Base-by-base conservation (phyloP, 35 echinoderm and acorn worm species). In the Diadema setosum region DNA sequence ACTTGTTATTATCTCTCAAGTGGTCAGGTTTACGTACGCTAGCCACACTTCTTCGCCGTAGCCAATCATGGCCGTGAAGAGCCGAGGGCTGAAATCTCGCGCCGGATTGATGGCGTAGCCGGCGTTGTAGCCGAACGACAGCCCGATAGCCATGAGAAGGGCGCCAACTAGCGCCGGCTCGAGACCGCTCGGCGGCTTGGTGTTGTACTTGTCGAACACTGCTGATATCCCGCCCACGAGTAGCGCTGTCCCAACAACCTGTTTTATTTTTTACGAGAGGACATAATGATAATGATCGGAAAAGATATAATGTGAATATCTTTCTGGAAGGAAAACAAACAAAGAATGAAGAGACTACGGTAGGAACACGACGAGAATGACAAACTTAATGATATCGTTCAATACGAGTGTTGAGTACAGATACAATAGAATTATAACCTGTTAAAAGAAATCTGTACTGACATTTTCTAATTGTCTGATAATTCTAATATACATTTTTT, bases 201-300 rank as follows among this genome's bases (percentile, higher is more conserved):
- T 81, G 49, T 97, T 97, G 14, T 76, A 42, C 41, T 90, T 85
- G 52, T 97, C 95, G 33, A 92, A 91, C 49, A 94, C 85, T 0
- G 95, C 95, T 17, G 91, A 56, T 42, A 96, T 96, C 52, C 94
- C 87, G 3, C 45, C 94, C 31, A 92, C 55, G 7, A 97, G 70
- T 17, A 97, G 87, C 12, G 91, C 91, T 5, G 91, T 88, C 33
- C 87, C 91, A 36, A 93, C 83, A 18, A 97, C 70, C 95, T 97
- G 45, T 33, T 12, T 2, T 20, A 32, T 12, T 70, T 70, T 18
- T 29, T 29, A 4, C 35, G 40, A 78, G 18, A 36, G 35, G 8
- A 20, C 29, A 30, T 33, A 36, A 18, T 78, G 2, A 26, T n/a
- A n/a, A 8, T n/a, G 11, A 14, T 24, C 11, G 8, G 8, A 33